These are phyloP conservation scores for Suricata suricatta DNA, from an alignment of 2,113 vertebrate genomes.

Conservation along the genomic window DNA sequence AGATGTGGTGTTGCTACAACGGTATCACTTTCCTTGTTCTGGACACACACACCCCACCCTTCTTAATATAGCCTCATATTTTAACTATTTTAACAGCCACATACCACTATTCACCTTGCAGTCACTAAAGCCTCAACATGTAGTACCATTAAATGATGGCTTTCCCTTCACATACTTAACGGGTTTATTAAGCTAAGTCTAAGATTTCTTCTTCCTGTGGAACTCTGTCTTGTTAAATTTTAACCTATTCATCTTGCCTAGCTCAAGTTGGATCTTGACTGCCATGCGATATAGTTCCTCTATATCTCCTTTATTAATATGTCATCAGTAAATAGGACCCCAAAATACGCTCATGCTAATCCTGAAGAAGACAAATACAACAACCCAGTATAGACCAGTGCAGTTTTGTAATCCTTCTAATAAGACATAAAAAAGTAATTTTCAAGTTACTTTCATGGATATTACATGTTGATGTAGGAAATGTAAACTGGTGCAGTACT, in stretches of 20 bases:
- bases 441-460: background rate
- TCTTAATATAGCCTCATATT: background rate
- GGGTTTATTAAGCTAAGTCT: constrained; percentile 2
- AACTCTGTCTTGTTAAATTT: background rate
- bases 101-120: background rate
- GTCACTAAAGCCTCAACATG: background rate
- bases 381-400: background rate
- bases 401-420: background rate
- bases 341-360: background rate
- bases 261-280: background rate
- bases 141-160: background rate
- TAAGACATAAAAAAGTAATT: background rate
- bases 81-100: constrained; percentile 2
- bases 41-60: background rate
- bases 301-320: background rate
- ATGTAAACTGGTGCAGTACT: background rate
- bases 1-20: background rate
- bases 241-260: background rate
- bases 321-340: background rate
- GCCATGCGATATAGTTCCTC: background rate
- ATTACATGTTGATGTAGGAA: background rate
- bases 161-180: background rate
- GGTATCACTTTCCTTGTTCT: background rate
- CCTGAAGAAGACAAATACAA: background rate
- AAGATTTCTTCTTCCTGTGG: background rate